Conservation (phyloP, 2,113 vertebrate genomes). For the Crotophaga sulcirostris region DNA sequence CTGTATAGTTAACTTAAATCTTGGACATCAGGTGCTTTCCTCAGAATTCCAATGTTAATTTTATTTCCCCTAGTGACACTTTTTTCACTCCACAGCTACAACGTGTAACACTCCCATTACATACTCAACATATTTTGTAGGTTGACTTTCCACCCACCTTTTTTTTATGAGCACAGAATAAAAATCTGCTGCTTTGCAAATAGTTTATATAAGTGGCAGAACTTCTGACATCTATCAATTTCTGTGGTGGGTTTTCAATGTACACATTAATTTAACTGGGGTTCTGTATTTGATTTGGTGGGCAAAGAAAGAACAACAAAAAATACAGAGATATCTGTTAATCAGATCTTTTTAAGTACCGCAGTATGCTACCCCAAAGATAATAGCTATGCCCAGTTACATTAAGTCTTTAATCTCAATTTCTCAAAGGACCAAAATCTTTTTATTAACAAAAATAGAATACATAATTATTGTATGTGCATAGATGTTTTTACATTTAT, state of each 20-base stretch:
- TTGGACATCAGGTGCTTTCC: neutral
- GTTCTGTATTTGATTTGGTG: neutral
- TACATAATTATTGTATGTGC: neutral
- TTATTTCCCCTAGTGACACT: neutral
- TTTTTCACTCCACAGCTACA: neutral
- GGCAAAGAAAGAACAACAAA: neutral
- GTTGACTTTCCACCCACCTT: rapidly evolving
- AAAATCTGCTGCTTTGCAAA: neutral
- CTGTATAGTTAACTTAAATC: neutral
- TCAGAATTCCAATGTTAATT: neutral
- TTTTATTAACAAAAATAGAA: neutral
- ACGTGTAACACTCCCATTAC: neutral
- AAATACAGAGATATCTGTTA: neutral
- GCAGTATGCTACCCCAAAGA: neutral
- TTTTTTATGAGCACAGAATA: neutral
- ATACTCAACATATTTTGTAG: neutral
- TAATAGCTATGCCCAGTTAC: neutral
- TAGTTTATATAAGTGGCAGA: neutral
- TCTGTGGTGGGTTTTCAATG: neutral
- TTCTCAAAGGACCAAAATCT: neutral
- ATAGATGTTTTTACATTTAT: neutral
- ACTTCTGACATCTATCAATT: neutral
- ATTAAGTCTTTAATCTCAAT: neutral
- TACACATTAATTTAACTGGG: neutral
- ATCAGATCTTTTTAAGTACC: neutral